Base-by-base conservation (phyloP, 2,888 invertebrate genomes). In the Drosophila anomelani region DNA sequence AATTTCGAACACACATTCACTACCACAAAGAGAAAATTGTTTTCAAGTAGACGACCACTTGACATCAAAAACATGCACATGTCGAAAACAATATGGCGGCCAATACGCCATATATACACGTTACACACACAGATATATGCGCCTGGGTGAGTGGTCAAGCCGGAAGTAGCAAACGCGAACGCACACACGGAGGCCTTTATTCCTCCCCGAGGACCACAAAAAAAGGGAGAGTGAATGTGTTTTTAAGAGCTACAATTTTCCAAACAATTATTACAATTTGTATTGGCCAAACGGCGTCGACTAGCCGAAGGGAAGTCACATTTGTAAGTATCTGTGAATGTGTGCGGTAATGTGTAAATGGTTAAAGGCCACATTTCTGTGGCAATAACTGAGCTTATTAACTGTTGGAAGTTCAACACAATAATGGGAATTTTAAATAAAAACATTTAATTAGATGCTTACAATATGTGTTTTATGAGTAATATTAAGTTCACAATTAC, bases 241-340 rank as follows among this genome's bases (percentile, higher is more conserved):
- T 87, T 86, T 87, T 78, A 87, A 88, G 75, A 79, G 82, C 75
- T 55, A 75, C 81, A 76, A 76, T 86, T 84, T 86, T 86, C 80
- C 79, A 80, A 83, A 76, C 80, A 81, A 87, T 84, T 85, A 88
- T 88, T 77, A 76, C 76, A 75, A 81, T 81, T 88, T 86, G 79
- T 86, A 67, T 71, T 71, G 74, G 47, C 51, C 62, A 71, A 75
- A 70, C 61, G 36, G 62, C 71, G 55, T 66, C 60, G 41, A 72
- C 58, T 46, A 34, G 54, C 23, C 38, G 43, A 67, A 41, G 49
- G 51, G 46, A 59, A 53, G 49, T 44, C n/a, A 34, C 44, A 44
- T 26, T 17, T 23, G 17, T 47, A 44, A 10, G 29, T 32, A 8
- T 53, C 17, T 64, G 56, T 17, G 17, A 53, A 36, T 53, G 23